These are phyloP conservation scores for Lycaon pictus DNA, from an alignment of 2,113 vertebrate species.

Conservation along the genomic window DNA sequence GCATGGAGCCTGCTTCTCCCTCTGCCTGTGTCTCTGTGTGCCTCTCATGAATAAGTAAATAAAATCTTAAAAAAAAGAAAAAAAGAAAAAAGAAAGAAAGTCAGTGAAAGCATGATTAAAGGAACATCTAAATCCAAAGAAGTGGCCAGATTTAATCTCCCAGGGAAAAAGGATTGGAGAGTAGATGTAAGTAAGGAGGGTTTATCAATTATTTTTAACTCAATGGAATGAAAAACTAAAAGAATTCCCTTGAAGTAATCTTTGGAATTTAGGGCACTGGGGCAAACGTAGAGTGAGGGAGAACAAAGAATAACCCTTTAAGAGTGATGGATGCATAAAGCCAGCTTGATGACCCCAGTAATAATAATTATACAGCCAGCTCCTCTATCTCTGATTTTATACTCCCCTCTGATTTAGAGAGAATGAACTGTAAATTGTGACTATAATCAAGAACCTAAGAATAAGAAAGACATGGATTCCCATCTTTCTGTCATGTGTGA, in stretches of 20 bases:
- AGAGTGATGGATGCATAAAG: not conserved
- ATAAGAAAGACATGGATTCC: not conserved
- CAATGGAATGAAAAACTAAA: not conserved
- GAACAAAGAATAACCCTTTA: not conserved
- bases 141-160: not conserved
- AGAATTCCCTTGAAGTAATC: not conserved
- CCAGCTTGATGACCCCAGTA: not conserved
- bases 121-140: not conserved
- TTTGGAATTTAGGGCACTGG: not conserved
- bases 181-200: not conserved
- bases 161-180: not conserved
- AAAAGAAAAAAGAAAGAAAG: not conserved
- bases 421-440: not conserved
- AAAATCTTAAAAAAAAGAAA: too few species aligned
- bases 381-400: conserved; percentile 1
- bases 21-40: too few species aligned
- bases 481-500: not conserved
- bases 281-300: not conserved
- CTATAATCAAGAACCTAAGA: not conserved
- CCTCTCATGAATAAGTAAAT: too few species aligned
- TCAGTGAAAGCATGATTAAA: not conserved
- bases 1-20: too few species aligned
- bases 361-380: not conserved
- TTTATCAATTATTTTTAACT: not conserved
- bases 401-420: not conserved